These are phyloP conservation scores for Peromyscus eremicus DNA, from an alignment of 2,797 vertebrate species.

Conservation along the genomic window DNA sequence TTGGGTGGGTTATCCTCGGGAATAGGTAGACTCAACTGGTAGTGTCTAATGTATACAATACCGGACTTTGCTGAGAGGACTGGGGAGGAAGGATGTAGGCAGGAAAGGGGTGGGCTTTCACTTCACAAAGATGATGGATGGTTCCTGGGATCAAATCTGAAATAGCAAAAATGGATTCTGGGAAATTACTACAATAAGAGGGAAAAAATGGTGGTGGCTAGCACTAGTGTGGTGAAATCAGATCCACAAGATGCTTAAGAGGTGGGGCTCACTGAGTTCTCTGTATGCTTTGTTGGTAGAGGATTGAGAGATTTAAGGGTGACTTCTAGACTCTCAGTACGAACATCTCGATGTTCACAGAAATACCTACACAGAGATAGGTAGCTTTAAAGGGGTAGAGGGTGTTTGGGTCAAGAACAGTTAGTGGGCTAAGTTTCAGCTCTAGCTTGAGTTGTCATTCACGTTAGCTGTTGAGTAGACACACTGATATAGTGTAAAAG, in stretches of 20 bases:
- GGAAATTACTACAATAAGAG: not conserved
- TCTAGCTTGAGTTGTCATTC: not conserved
- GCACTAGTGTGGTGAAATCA: not conserved
- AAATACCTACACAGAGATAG: not conserved
- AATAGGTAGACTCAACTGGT: not conserved
- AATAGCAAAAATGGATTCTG: not conserved
- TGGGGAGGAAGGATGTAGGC: not conserved
- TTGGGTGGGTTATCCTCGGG: not conserved
- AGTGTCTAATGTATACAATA: accelerated
- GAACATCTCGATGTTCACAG: not conserved
- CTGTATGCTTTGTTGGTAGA: not conserved
- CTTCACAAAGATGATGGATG: not conserved
- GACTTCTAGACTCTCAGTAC: not conserved
- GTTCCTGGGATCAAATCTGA: not conserved
- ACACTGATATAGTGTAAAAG: not conserved
- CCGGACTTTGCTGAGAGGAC: not conserved
- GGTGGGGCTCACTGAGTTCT: not conserved
- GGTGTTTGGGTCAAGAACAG: not conserved
- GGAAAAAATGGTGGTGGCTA: not conserved
- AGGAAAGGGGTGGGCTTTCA: not conserved
- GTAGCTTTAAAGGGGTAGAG: not conserved
- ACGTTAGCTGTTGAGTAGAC: not conserved
- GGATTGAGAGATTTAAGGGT: not conserved
- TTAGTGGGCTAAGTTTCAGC: not conserved
- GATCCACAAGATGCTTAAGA: not conserved